Evolutionary conservation across 2,888 invertebrate species (phyloP).

Genomic region (Caradrina clavipalpis): DNA sequence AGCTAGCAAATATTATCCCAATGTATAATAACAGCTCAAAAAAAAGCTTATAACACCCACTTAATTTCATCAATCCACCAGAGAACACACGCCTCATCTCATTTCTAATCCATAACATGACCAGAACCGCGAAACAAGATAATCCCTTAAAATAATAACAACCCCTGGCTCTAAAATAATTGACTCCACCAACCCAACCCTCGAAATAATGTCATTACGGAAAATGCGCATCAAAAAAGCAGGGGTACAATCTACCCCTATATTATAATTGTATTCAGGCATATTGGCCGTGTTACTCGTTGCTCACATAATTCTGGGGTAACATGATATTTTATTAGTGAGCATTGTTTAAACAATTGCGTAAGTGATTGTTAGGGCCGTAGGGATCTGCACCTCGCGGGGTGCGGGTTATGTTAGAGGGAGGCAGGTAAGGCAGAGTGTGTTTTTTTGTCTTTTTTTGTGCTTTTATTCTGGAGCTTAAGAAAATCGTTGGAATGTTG

Average conservation of each 20-base stretch:
- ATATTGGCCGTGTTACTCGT: conserved; percentile 80
- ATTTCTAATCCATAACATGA: conserved; percentile 37
- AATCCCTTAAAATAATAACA: conserved; percentile 50
- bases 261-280: conserved; percentile 68
- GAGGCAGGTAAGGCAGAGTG: conserved; percentile 44
- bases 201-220: conserved; percentile 61
- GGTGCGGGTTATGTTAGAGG: conserved; percentile 60
- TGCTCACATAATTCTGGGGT: conserved; percentile 81
- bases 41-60: conserved; percentile 30
- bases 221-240: conserved; percentile 66
- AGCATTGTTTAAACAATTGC: conserved; percentile 90
- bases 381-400: conserved; percentile 81
- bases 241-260: conserved; percentile 64
- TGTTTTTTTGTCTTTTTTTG: conserved; percentile 16
- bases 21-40: background rate
- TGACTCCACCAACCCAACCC: conserved; percentile 63
- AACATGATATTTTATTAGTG: conserved; percentile 88
- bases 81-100: conserved; percentile 41
- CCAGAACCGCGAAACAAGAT: conserved; percentile 51
- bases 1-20: no score
- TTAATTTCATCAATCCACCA: conserved; percentile 31
- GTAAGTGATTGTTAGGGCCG: conserved; percentile 86
- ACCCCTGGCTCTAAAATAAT: conserved; percentile 58
- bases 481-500: conserved; percentile 28
- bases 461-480: conserved; percentile 13